Evolutionary conservation across 1,140 invertebrate species (phyloP).

Genomic region (Drosophila pachea): DNA sequence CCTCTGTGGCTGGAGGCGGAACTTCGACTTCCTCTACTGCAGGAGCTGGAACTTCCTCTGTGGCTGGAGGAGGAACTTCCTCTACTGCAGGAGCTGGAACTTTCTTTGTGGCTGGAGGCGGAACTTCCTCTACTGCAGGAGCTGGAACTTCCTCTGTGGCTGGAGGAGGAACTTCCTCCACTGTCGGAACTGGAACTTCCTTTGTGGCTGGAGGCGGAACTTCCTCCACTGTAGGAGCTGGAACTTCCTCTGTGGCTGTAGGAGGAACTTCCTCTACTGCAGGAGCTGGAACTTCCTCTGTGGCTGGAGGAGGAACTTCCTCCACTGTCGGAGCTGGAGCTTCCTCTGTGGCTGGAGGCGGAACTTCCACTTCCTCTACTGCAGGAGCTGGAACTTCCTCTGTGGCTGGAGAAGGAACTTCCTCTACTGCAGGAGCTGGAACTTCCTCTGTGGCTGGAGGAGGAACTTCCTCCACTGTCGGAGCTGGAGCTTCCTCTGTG

Average conservation of each 20-base stretch:
- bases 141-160: not conserved
- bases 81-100: not conserved
- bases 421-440: not conserved
- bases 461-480: not conserved
- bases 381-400: too few species aligned
- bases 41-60: too few species aligned
- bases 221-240: not conserved
- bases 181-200: not conserved
- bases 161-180: slow-evolving; percentile 1
- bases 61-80: not conserved
- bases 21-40: too few species aligned
- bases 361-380: not conserved
- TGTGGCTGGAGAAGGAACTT: not conserved
- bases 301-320: not conserved
- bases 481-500: too few species aligned
- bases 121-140: not conserved
- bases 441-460: not conserved
- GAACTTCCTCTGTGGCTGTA: not conserved
- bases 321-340: not conserved
- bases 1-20: too few species aligned
- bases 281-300: not conserved
- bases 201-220: too few species aligned
- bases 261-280: not conserved
- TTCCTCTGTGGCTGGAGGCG: not conserved
- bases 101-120: not conserved